These are phyloP conservation scores for Capitulum mitella DNA, from an alignment of 2,888 invertebrate genomes.

Conservation along the genomic window DNA sequence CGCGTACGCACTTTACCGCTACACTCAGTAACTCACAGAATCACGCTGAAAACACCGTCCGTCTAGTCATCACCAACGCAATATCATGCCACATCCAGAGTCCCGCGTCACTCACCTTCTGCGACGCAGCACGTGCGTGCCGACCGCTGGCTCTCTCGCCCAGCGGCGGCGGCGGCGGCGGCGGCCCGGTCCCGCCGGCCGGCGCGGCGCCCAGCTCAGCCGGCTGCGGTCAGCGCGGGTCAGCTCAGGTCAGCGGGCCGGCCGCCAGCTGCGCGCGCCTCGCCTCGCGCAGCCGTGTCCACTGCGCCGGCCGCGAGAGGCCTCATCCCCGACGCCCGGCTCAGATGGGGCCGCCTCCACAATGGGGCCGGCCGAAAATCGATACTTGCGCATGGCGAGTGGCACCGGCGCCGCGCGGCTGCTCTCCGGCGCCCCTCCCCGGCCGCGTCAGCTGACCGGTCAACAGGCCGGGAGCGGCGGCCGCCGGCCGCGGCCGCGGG, in stretches of 20 bases:
- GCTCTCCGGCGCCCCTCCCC: not conserved
- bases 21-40: too few relatives aligned
- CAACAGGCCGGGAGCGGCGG: too few relatives aligned
- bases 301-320: not conserved
- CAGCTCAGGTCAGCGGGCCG: not conserved
- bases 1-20: too few relatives aligned
- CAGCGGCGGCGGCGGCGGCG: not conserved
- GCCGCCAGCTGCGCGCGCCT: not conserved
- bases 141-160: too few relatives aligned
- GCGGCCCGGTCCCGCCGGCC: not conserved
- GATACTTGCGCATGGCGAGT: constrained; percentile 23
- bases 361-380: constrained; percentile 3
- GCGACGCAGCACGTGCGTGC: too few relatives aligned
- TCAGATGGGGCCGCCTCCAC: not conserved
- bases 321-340: not conserved
- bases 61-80: too few relatives aligned
- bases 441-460: too few relatives aligned
- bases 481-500: too few relatives aligned
- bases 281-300: not conserved
- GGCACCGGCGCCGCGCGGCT: not conserved
- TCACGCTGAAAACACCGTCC: too few relatives aligned
- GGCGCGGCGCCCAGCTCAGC: not conserved
- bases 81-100: too few relatives aligned
- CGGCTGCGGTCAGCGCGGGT: not conserved
- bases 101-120: too few relatives aligned